A percentile compares a stretch with the other conserved stretches of the same genome.
Conservation (phyloP, 2,113 vertebrate genomes). For the Dromaius novaehollandiae region DNA sequence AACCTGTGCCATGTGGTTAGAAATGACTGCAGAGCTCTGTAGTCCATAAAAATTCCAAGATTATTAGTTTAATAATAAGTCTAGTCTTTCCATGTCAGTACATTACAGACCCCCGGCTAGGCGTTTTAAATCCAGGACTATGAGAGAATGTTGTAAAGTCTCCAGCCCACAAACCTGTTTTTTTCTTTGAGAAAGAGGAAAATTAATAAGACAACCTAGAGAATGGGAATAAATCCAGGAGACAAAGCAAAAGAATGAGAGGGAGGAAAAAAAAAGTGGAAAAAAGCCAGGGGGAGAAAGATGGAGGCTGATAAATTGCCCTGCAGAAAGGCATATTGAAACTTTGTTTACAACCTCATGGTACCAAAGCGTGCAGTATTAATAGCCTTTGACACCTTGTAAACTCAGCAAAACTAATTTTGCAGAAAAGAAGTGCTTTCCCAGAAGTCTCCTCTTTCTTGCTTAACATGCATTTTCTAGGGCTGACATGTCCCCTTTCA, state of each 20-base stretch:
- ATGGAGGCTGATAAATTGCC: neutral
- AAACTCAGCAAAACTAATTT: constrained; percentile 56
- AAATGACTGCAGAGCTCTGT: constrained; percentile 21
- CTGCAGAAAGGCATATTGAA: constrained; percentile 30
- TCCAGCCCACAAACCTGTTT: neutral
- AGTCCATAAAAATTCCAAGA: constrained; percentile 47
- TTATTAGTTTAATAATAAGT: constrained; percentile 50
- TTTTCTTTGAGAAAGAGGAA: constrained; percentile 36
- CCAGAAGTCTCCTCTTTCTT: constrained; percentile 18
- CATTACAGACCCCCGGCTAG: constrained; percentile 4
- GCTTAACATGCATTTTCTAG: neutral
- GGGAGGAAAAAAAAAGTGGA: neutral
- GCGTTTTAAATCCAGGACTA: constrained; percentile 4
- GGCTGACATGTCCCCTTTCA: neutral
- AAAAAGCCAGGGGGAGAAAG: constrained; percentile 17
- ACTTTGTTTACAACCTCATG: constrained; percentile 34
- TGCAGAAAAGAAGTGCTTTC: constrained; percentile 19
- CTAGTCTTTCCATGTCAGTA: constrained; percentile 19
- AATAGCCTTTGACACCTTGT: constrained; percentile 50
- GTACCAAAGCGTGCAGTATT: constrained; percentile 15
- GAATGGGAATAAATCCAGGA: constrained; percentile 40
- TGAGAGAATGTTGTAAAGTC: constrained; percentile 42
- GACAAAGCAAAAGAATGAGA: constrained; percentile 11
- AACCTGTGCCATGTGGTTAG: neutral
- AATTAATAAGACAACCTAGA: constrained; percentile 51